Percentiles rank a stretch among this genome's conserved stretches.
Evolutionary conservation across 1,140 invertebrate genomes (phyloP).

Genomic region (Eueides isabella): DNA sequence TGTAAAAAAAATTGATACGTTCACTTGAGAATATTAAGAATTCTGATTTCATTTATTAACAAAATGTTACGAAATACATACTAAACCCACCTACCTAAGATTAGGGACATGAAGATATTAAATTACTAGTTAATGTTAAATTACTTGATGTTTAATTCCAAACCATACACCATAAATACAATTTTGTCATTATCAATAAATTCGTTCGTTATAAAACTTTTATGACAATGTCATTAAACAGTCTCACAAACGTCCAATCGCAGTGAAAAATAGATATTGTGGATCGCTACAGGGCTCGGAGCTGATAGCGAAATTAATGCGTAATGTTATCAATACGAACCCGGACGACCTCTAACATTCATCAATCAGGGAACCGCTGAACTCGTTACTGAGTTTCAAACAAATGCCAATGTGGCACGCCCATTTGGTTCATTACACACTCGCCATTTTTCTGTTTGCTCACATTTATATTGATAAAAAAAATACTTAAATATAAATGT

Average conservation of each 20-base stretch:
- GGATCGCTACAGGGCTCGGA: constrained; percentile 33
- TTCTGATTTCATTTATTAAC: background rate
- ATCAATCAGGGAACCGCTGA: constrained; percentile 72
- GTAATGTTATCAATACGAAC: constrained; percentile 68
- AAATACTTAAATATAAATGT: no score
- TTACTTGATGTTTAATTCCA: no score
- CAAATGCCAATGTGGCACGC: constrained; percentile 60
- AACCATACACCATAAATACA: background rate
- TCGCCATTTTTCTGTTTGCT: background rate
- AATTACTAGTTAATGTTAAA: no score
- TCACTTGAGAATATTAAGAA: background rate
- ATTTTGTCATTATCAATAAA: background rate
- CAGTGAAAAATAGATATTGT: constrained; percentile 50
- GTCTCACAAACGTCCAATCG: constrained; percentile 19
- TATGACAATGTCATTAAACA: constrained; percentile 14
- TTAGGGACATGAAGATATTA: no score
- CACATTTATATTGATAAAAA: no score
- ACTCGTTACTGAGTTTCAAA: constrained; percentile 72
- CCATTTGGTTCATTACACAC: constrained; percentile 32
- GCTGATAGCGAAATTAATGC: constrained; percentile 64
- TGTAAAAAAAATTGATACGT: background rate
- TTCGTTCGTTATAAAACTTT: background rate
- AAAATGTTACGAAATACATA: background rate
- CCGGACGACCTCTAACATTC: constrained; percentile 53
- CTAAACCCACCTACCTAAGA: no score